Base-by-base conservation (phyloP, 2,888 invertebrate genomes). In the Geotrupes spiniger region DNA sequence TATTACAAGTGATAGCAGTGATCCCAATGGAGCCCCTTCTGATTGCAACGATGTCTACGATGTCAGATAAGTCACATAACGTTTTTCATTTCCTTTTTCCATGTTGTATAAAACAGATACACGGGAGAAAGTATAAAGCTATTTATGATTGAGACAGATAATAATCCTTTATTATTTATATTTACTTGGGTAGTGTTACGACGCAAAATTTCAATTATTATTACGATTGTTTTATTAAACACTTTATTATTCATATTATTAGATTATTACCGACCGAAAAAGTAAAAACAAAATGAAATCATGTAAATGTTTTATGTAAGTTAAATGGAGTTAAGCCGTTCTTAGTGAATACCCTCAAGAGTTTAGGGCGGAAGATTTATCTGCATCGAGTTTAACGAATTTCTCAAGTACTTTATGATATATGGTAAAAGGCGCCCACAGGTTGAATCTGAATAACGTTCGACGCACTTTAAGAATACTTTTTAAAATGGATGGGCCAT, bases 301-400 rank as follows among this genome's bases (percentile, higher is more conserved):
- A 33, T 12, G 31, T 29, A 29, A 29, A 29, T 12, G 31, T 42
- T 42, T 33, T 33, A 31, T 16, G 36, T 33, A 43, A 43, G 33
- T 43, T 43, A 43, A 43, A 43, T 43, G 36, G 33, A 43, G 43
- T 43, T 43, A 43, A 43, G 33, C 21, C 31, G 21, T 36, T 43
- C 42, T 31, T 33, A 14, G 2, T 14, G 33, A 33, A 33, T 33
- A 33, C 14, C 33, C 33, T 14, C 33, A 33, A 33, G 33, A 33
- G 33, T 33, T 33, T 33, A 33, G 33, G 33, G 33, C 15, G 33
- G 33, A 33, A 33, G 12, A 33, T 33, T 33, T 33, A 33, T 33
- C 33, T 33, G 33, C 33, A 33, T 33, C 33, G 33, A 33, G 33
- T 33, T 33, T 33, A 33, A 33, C 33, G 33, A 33, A 33, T n/a